Evolutionary conservation across 2,797 vertebrate genomes (phyloP).

Genomic region (Gouania willdenowi): DNA sequence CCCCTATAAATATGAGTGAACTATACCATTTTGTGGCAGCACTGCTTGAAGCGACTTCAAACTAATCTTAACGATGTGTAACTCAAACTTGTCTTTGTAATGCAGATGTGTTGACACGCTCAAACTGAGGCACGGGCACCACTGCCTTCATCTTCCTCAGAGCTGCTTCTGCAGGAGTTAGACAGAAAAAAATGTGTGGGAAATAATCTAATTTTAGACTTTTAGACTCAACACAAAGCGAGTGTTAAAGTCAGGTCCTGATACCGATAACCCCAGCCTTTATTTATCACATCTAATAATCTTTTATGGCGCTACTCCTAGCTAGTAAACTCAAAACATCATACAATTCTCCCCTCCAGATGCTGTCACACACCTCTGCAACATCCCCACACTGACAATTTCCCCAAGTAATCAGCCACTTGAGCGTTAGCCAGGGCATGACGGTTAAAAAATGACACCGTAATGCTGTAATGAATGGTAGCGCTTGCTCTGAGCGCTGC

Average conservation of each 20-base stretch:
- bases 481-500: background rate
- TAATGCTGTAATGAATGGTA: slow-evolving; percentile 10
- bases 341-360: background rate
- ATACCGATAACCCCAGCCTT: slow-evolving; percentile 1
- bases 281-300: background rate
- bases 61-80: too few species aligned
- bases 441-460: slow-evolving; percentile 11
- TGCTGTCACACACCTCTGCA: background rate
- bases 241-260: slow-evolving; percentile 19
- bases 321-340: too few species aligned
- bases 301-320: background rate
- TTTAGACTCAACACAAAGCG: slow-evolving; percentile 17
- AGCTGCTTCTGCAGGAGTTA: slow-evolving; percentile 2
- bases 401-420: background rate
- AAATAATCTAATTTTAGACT: slow-evolving; percentile 31
- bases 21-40: too few species aligned
- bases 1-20: too few species aligned
- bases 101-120: too few species aligned
- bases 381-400: background rate
- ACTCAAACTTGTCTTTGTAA: too few species aligned
- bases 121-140: slow-evolving; percentile 4
- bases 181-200: background rate
- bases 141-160: slow-evolving; percentile 5
- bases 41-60: too few species aligned
- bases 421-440: background rate